Evolutionary conservation across 1,140 invertebrate genomes (phyloP).

Genomic region (Drosophila repletoides): DNA sequence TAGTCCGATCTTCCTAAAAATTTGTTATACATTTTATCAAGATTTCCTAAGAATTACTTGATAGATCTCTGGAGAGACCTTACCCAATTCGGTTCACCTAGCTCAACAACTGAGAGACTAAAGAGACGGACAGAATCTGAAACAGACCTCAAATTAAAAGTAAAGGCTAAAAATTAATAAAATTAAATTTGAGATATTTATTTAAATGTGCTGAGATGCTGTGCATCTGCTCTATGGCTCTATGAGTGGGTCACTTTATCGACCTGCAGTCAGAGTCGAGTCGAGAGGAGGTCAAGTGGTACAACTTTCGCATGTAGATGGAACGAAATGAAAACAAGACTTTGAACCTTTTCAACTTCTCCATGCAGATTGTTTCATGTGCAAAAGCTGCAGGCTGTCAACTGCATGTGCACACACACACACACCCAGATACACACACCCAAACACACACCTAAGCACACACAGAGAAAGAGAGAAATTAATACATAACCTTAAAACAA

Average conservation of each 20-base stretch:
- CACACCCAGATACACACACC: background rate
- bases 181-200: background rate
- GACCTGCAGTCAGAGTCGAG: conserved; percentile 37
- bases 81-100: too few relatives aligned
- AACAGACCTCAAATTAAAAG: too few relatives aligned
- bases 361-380: conserved; percentile 34
- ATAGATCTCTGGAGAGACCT: too few relatives aligned
- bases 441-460: background rate
- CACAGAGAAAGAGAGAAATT: too few relatives aligned
- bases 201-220: background rate
- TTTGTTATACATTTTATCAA: too few relatives aligned
- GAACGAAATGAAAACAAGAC: conserved; percentile 65
- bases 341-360: conserved; percentile 55
- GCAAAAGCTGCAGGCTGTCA: conserved; percentile 58
- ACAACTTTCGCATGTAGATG: conserved; percentile 55
- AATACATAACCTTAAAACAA: conserved; percentile 3
- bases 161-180: background rate
- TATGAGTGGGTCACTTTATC: conserved; percentile 39
- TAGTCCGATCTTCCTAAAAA: too few relatives aligned
- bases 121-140: too few relatives aligned
- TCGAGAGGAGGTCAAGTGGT: conserved; percentile 28
- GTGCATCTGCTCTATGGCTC: background rate
- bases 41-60: too few relatives aligned
- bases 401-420: conserved; percentile 23
- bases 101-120: too few relatives aligned